These are phyloP conservation scores for Oreonectes daqikongensis DNA, from an alignment of 2,797 vertebrate species.

Conservation along the genomic window DNA sequence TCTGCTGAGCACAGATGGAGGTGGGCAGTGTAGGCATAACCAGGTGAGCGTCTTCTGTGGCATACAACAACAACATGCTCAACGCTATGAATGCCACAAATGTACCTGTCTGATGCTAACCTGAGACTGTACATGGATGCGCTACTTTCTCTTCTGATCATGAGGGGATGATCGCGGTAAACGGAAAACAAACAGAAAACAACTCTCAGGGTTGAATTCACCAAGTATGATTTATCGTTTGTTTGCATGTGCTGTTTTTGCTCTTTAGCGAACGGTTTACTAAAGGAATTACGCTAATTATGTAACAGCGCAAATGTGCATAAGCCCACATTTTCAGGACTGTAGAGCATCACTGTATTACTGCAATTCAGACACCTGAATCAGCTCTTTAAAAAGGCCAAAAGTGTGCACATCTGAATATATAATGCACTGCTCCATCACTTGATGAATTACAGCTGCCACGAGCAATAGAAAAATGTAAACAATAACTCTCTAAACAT, in stretches of 20 bases:
- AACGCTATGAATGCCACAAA: conserved; percentile 61
- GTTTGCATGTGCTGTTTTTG: neutral
- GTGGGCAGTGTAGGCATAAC: conserved; percentile 86
- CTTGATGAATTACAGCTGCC: neutral
- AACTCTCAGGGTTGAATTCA: neutral
- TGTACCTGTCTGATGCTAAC: conserved; percentile 55
- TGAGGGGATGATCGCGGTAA: conserved; percentile 16
- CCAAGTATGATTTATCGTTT: neutral
- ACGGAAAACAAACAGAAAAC: neutral
- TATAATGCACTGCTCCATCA: neutral
- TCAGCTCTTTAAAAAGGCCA: neutral
- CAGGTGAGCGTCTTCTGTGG: conserved; percentile 85
- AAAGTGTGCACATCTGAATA: neutral
- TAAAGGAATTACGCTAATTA: neutral
- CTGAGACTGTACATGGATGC: conserved; percentile 42
- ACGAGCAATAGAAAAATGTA: neutral
- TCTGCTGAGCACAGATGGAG: conserved; percentile 87
- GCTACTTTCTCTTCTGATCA: conserved; percentile 17
- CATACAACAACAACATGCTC: conserved; percentile 86
- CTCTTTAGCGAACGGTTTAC: neutral
- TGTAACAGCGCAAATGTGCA: neutral
- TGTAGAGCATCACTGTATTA: neutral
- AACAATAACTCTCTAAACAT: neutral
- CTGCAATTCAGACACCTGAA: neutral
- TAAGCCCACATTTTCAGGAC: neutral